A percentile compares a stretch with the other conserved stretches of the same genome.
These are phyloP conservation scores for Rhinoderma darwinii DNA, from an alignment of 2,113 vertebrate genomes.

Conservation along the genomic window DNA sequence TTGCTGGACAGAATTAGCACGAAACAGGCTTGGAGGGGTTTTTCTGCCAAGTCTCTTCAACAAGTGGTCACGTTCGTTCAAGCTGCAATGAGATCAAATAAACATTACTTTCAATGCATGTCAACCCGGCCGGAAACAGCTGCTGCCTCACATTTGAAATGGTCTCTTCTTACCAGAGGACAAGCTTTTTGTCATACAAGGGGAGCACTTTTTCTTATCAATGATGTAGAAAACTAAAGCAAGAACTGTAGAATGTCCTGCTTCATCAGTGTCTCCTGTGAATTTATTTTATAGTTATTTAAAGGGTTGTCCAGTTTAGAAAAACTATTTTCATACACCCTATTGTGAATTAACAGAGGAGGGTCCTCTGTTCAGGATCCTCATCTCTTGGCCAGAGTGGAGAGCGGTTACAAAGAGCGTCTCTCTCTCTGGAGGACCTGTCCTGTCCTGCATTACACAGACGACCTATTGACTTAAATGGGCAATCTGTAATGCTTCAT, in stretches of 20 bases:
- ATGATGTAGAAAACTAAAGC: background rate
- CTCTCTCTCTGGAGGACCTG: too few species aligned
- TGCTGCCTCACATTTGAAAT: slow-evolving; percentile 54
- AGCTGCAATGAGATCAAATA: slow-evolving; percentile 71
- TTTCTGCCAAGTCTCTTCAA: slow-evolving; percentile 95
- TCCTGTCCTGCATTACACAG: too few species aligned
- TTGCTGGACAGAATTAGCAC: slow-evolving; percentile 91
- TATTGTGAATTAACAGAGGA: too few species aligned
- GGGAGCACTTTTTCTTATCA: slow-evolving; percentile 26
- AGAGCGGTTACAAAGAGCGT: too few species aligned
- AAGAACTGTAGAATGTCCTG: background rate
- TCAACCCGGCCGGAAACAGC: slow-evolving; percentile 45
- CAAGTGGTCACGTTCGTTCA: slow-evolving; percentile 97
- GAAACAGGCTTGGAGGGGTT: slow-evolving; percentile 91
- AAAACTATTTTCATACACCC: too few species aligned
- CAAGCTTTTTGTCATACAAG: slow-evolving; percentile 22
- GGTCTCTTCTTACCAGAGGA: slow-evolving; percentile 40
- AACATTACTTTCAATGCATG: slow-evolving; percentile 32
- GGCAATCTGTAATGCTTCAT: too few species aligned
- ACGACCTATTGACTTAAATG: too few species aligned
- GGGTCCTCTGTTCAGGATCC: too few species aligned
- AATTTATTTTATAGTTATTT: background rate
- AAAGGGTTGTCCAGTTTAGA: too few species aligned
- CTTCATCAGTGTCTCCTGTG: background rate
- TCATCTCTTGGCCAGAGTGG: too few species aligned